phyloP scores from a whole-genome alignment of 1,140 invertebrate species.

The Caenorhabditis inopinata region DNA sequence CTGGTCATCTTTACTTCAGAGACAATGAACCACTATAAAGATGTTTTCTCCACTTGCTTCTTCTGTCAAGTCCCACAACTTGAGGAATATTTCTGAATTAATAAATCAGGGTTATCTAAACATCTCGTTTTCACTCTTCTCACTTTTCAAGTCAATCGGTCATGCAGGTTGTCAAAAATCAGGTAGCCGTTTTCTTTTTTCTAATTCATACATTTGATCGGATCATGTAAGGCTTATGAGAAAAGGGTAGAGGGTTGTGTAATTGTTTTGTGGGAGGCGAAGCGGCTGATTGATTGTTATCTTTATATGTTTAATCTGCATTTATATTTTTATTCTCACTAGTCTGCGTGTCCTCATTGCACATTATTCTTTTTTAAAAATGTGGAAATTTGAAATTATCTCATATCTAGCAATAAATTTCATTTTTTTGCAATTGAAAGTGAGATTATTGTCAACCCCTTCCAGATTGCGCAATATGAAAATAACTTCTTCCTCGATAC shows the following conservation, averaged over 20 bases:
- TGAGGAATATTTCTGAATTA: no score
- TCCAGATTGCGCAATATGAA: not conserved
- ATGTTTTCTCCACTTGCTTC: not conserved
- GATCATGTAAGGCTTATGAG: slow-evolving; percentile 26
- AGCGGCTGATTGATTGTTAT: slow-evolving; percentile 32
- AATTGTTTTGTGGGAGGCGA: slow-evolving; percentile 22
- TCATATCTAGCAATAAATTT: not conserved
- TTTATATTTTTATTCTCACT: slow-evolving; percentile 25
- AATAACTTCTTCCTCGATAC: not conserved
- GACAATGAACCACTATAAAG: not conserved
- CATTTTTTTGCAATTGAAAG: not conserved
- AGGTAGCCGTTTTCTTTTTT: slow-evolving; percentile 20
- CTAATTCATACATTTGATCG: slow-evolving; percentile 28
- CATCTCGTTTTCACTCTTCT: slow-evolving; percentile 28
- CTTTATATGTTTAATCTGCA: slow-evolving; percentile 32
- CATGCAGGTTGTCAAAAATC: slow-evolving; percentile 7
- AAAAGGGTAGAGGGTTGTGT: not conserved
- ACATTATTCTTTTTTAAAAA: not conserved
- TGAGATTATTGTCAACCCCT: not conserved
- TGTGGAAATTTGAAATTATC: slow-evolving; percentile 27
- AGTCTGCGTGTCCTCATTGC: not conserved
- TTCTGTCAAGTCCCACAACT: no score
- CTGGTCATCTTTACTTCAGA: not conserved
- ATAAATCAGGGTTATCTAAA: slow-evolving; percentile 20
- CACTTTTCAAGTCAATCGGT: slow-evolving; percentile 18